phyloP scores from a whole-genome alignment of 2,797 vertebrate species.

The Cossypha caffra region DNA sequence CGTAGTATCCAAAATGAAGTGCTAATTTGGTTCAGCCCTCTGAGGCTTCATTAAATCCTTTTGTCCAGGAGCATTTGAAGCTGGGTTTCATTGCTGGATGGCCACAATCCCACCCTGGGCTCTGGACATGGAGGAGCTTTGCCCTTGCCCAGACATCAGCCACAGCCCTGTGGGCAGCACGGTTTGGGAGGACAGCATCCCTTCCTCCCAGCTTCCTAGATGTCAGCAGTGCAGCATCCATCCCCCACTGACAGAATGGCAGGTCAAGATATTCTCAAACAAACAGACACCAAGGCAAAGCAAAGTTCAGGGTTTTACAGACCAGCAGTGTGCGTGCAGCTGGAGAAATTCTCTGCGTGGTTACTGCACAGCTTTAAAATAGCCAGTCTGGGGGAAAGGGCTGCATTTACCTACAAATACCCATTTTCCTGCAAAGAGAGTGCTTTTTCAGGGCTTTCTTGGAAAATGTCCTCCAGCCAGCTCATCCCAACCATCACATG shows the following conservation, averaged over 20 bases:
- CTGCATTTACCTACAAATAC: not conserved
- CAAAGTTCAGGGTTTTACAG: slow-evolving; percentile 1
- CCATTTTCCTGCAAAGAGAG: not conserved
- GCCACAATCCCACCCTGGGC: accelerated
- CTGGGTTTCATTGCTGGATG: not conserved
- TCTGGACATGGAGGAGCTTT: not conserved
- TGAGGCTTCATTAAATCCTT: not conserved
- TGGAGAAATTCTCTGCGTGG: not conserved
- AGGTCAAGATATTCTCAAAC: not conserved
- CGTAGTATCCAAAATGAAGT: not conserved
- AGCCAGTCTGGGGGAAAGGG: not conserved
- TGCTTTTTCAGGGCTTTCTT: not conserved
- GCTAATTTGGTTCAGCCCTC: not conserved
- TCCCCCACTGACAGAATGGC: not conserved
- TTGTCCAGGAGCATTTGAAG: not conserved
- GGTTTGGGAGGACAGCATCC: not conserved
- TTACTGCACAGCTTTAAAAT: not conserved
- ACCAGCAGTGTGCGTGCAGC: not conserved
- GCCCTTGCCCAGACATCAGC: not conserved
- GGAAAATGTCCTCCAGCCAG: not conserved
- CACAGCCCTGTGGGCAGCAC: not conserved
- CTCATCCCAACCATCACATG: not conserved
- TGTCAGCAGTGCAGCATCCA: not conserved
- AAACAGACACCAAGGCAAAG: slow-evolving; percentile 7
- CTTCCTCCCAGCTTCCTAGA: not conserved